Conservation (phyloP, 2,797 vertebrate genomes). For the Austrolebias charrua region DNA sequence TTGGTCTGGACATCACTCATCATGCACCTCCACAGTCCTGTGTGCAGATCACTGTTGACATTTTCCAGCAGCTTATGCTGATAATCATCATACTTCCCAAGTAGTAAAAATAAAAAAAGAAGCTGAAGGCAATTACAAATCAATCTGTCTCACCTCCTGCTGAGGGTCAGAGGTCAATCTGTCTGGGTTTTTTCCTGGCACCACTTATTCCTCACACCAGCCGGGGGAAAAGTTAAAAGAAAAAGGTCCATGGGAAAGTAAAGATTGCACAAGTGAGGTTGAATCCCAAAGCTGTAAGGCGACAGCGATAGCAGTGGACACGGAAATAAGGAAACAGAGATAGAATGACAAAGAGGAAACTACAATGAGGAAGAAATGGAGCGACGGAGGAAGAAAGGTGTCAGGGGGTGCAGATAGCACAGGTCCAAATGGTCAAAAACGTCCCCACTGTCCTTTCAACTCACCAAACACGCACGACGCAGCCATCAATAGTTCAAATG, state of each 20-base stretch:
- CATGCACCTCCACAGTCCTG: conserved; percentile 58
- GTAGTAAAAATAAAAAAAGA: conserved; percentile 19
- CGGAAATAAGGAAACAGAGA: conserved; percentile 56
- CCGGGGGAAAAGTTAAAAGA: conserved; percentile 20
- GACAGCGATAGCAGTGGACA: conserved; percentile 56
- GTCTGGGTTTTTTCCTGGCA: conserved; percentile 55
- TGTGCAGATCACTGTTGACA: conserved; percentile 56
- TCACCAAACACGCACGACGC: conserved; percentile 46
- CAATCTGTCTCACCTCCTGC: conserved; percentile 53
- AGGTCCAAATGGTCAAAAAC: conserved; percentile 33
- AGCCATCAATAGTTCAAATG: conserved; percentile 32
- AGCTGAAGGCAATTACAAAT: conserved; percentile 59
- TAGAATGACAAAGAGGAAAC: conserved; percentile 57
- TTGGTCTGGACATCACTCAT: conserved; percentile 41
- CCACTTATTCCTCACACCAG: conserved; percentile 30
- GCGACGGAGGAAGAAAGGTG: conserved; percentile 11
- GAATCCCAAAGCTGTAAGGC: conserved; percentile 47
- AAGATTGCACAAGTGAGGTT: conserved; percentile 38
- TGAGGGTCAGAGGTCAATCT: conserved; percentile 69
- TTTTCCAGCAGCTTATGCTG: conserved; percentile 22
- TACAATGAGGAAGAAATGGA: conserved; percentile 27
- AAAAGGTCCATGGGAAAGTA: conserved; percentile 30
- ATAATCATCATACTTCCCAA: conserved; percentile 41
- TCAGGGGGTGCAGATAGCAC: conserved; percentile 31
- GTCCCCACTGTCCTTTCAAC: conserved; percentile 36